Percentiles rank a stretch among this genome's conserved stretches.
These are phyloP conservation scores for Drosophila planitibia DNA, from an alignment of 2,888 invertebrate species.

Conservation along the genomic window DNA sequence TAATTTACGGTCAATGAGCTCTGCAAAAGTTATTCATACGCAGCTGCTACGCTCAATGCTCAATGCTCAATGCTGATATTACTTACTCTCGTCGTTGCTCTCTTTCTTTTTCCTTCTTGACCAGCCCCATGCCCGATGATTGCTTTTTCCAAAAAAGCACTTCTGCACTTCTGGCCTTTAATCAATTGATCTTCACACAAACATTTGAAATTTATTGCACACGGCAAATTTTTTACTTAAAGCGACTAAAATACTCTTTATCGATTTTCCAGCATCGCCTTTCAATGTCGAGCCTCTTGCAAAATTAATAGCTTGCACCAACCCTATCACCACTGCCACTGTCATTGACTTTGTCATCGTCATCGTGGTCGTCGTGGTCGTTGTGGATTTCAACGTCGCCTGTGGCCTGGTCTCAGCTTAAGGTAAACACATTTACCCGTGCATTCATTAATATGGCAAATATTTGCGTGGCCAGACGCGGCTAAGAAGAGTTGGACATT, in stretches of 20 bases:
- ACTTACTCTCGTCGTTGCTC: slow-evolving; percentile 20
- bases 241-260: slow-evolving; percentile 39
- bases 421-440: slow-evolving; percentile 77
- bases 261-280: slow-evolving; percentile 62
- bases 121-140: neutral
- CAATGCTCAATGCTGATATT: slow-evolving; percentile 32
- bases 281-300: slow-evolving; percentile 51
- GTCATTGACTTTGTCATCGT: slow-evolving; percentile 12
- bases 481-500: slow-evolving; percentile 62
- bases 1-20: slow-evolving; percentile 76
- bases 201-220: neutral
- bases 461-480: slow-evolving; percentile 67
- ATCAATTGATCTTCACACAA: slow-evolving; percentile 6
- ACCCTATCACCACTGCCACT: slow-evolving; percentile 25
- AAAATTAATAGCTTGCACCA: slow-evolving; percentile 54
- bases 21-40: slow-evolving; percentile 58
- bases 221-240: slow-evolving; percentile 15
- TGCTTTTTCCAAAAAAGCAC: neutral
- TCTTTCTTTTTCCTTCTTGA: slow-evolving; percentile 5
- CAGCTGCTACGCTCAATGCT: slow-evolving; percentile 39
- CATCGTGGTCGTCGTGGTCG: slow-evolving; percentile 2
- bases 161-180: neutral
- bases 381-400: slow-evolving; percentile 16
- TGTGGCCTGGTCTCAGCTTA: slow-evolving; percentile 49
- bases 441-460: slow-evolving; percentile 79